Conservation (phyloP, 2,797 vertebrate species). For the Notolepis coatsorum region DNA sequence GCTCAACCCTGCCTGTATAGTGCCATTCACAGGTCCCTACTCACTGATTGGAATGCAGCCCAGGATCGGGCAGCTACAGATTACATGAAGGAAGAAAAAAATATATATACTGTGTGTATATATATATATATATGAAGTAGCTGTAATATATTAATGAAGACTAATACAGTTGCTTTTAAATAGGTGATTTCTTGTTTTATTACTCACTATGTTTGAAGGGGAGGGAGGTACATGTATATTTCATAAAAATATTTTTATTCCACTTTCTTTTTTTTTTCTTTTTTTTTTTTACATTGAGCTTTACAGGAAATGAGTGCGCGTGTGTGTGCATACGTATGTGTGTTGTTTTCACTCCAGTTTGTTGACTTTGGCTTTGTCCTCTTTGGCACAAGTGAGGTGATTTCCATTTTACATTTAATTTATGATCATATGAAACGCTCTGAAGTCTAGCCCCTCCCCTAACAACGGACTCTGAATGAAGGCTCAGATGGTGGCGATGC, state of each 20-base stretch:
- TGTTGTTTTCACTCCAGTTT: background rate
- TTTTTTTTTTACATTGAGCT: too few relatives aligned
- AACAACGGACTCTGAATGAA: conserved; percentile 23
- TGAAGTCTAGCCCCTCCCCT: conserved; percentile 6
- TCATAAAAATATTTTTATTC: too few relatives aligned
- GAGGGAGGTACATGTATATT: too few relatives aligned
- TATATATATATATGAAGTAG: background rate
- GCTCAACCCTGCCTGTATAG: too few relatives aligned
- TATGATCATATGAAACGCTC: conserved; percentile 7
- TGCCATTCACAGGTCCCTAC: too few relatives aligned
- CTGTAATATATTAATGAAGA: background rate
- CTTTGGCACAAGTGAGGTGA: background rate
- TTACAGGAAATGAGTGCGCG: background rate
- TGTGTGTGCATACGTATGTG: background rate
- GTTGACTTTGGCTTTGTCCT: background rate
- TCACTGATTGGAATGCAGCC: too few relatives aligned
- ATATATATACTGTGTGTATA: background rate
- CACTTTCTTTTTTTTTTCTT: too few relatives aligned
- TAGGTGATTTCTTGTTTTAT: too few relatives aligned
- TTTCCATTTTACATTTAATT: conserved; percentile 27
- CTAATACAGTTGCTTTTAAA: too few relatives aligned
- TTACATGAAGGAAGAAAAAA: background rate
- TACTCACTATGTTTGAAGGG: too few relatives aligned
- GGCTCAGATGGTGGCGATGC: conserved; percentile 41
- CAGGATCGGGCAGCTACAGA: too few relatives aligned